A percentile compares a stretch with the other conserved stretches of the same genome.
Evolutionary conservation across 2,113 vertebrate genomes (phyloP).

Genomic region (Polypterus senegalus): DNA sequence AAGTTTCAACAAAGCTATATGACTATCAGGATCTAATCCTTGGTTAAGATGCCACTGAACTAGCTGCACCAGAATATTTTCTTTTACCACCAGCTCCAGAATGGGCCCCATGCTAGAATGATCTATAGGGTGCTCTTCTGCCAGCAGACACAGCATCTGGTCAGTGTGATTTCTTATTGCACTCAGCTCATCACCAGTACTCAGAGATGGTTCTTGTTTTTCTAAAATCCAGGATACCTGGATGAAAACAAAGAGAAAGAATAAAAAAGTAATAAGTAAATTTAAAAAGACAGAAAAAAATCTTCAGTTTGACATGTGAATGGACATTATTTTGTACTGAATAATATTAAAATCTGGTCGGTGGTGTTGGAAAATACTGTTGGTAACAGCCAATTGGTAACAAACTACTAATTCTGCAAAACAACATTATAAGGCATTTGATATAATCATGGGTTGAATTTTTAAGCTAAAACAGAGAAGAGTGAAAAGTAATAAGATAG

Average conservation of each 20-base stretch:
- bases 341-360: no score
- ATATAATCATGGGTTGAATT: no score
- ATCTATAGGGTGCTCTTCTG: slow-evolving; percentile 64
- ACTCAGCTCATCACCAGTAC: slow-evolving; percentile 68
- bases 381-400: no score
- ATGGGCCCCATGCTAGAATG: slow-evolving; percentile 61
- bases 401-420: no score
- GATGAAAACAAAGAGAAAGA: background rate
- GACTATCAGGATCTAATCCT: slow-evolving; percentile 67
- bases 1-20: slow-evolving; percentile 80
- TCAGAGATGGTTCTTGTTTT: slow-evolving; percentile 50
- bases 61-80: slow-evolving; percentile 70
- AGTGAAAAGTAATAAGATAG: no score
- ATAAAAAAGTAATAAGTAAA: no score
- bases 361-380: no score
- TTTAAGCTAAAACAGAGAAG: no score
- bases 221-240: slow-evolving; percentile 81
- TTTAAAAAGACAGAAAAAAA: no score
- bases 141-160: slow-evolving; percentile 85
- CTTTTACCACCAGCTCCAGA: slow-evolving; percentile 64
- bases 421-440: no score
- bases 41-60: slow-evolving; percentile 74
- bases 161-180: slow-evolving; percentile 86
- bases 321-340: no score
- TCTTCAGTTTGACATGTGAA: no score